phyloP scores from a whole-genome alignment of 2,113 vertebrate species.

The Thymallus thymallus region DNA sequence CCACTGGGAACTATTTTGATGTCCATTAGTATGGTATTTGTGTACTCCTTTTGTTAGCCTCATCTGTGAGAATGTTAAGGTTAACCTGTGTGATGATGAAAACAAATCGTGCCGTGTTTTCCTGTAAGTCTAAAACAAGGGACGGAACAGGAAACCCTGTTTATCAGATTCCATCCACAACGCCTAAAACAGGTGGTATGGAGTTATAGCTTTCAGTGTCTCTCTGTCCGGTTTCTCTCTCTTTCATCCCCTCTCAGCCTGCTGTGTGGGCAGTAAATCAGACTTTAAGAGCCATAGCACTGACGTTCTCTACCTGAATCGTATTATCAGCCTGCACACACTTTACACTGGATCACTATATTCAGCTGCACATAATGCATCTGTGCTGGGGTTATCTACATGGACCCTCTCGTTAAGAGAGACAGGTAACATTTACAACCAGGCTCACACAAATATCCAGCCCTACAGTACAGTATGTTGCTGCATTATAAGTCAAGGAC shows the following conservation, averaged over 20 bases:
- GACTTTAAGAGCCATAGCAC: slow-evolving; percentile 51
- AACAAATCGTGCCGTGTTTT: slow-evolving; percentile 53
- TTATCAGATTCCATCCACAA: slow-evolving; percentile 54
- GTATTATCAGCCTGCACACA: slow-evolving; percentile 60
- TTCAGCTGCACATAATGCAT: slow-evolving; percentile 42
- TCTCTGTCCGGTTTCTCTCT: slow-evolving; percentile 17
- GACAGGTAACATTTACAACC: slow-evolving; percentile 68
- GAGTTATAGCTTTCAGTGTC: neutral
- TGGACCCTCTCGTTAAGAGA: slow-evolving; percentile 57
- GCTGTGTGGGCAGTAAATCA: slow-evolving; percentile 51
- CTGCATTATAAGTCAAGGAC: slow-evolving; percentile 38
- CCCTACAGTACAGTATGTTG: slow-evolving; percentile 36
- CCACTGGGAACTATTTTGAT: slow-evolving; percentile 55
- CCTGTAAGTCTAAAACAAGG: slow-evolving; percentile 39
- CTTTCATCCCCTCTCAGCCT: neutral
- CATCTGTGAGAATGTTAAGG: slow-evolving; percentile 63
- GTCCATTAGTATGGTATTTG: slow-evolving; percentile 69
- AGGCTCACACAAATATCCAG: slow-evolving; percentile 42
- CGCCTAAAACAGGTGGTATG: slow-evolving; percentile 19
- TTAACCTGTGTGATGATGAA: slow-evolving; percentile 60
- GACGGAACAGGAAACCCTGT: slow-evolving; percentile 24
- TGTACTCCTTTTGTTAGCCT: slow-evolving; percentile 58
- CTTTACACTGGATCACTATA: slow-evolving; percentile 27
- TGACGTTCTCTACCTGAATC: slow-evolving; percentile 71
- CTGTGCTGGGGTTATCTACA: slow-evolving; percentile 58